A percentile compares a stretch with the other conserved stretches of the same genome.
phyloP scores from a whole-genome alignment of 2,888 invertebrate species.

The Phengaris alcon region DNA sequence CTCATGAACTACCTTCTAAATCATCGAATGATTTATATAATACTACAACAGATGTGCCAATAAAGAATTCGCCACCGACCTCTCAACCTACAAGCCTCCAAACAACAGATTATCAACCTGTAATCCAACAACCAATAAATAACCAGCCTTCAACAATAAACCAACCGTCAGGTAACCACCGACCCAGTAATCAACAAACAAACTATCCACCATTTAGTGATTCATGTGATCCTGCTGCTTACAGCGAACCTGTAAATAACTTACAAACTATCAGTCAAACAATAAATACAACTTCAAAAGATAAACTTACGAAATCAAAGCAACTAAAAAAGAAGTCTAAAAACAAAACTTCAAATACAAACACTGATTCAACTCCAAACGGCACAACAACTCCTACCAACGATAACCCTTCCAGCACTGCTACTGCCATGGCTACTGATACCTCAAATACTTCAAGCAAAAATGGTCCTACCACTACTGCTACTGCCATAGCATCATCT shows the following conservation, averaged over 20 bases:
- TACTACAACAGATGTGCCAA: background rate
- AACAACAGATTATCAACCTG: background rate
- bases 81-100: background rate
- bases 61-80: background rate
- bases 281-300: background rate
- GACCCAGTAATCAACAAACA: background rate
- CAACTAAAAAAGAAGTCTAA: constrained; percentile 13
- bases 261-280: background rate
- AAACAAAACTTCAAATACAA: background rate
- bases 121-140: background rate
- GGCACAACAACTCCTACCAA: background rate
- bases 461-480: background rate
- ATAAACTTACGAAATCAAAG: background rate
- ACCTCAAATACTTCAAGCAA: background rate
- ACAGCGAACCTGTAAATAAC: background rate
- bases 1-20: constrained; percentile 3
- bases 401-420: constrained; percentile 4
- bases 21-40: constrained; percentile 8
- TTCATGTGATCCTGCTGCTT: background rate
- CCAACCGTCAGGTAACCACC: background rate
- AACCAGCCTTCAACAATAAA: background rate
- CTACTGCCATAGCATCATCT: background rate
- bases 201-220: background rate
- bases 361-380: background rate
- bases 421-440: background rate